Base-by-base conservation (phyloP, 2,797 vertebrate species). In the Alcedo atthis region DNA sequence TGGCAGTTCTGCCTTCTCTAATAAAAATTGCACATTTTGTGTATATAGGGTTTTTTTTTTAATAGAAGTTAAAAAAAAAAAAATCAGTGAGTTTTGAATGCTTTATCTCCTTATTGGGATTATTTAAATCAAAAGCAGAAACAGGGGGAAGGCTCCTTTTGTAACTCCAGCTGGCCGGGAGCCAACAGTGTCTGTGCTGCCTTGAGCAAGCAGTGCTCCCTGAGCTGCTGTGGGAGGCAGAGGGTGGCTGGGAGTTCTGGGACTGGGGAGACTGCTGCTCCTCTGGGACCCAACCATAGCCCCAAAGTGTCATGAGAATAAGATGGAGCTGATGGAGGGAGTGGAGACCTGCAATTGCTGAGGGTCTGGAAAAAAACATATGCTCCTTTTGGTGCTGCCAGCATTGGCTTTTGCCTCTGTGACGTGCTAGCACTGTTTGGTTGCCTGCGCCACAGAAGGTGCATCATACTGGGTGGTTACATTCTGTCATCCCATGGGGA, bases 81-180 rank as follows among this genome's bases (percentile, higher is more conserved):
- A 4, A 80, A 69, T 16, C 75, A 28, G 49, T 85, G 84, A 81
- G 71, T 22, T 95, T 94, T 87, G 95, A 88, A 84, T 89, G 89
- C 92, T 80, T 89, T n/a, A 79, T 77, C 86, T 84, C 55, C n/a
- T 84, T 74, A 35, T 37, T 86, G 37, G 90, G 90, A 82, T 80
- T 46, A 87, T 75, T 95, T 73, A 88, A 92, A 92, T 94, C 59
- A 92, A 81, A 96, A 94, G 76, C 84, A 93, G 89, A 10, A 75
- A 40, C 3, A 18, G 12, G 35, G 78, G 79, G 77, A 30, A 61
- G 75, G 81, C 68, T 91, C 70, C 64, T 79, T 80, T 24, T 42
- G 83, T 73, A 49, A 19, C 33, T 93, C 3, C 79, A 55, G 43
- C 54, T 61, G 91, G 91, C 22, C 0, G 0, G 17, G 35, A 59